phyloP scores from a whole-genome alignment of 1,140 invertebrate genomes.

The Nephotettix cincticeps region DNA sequence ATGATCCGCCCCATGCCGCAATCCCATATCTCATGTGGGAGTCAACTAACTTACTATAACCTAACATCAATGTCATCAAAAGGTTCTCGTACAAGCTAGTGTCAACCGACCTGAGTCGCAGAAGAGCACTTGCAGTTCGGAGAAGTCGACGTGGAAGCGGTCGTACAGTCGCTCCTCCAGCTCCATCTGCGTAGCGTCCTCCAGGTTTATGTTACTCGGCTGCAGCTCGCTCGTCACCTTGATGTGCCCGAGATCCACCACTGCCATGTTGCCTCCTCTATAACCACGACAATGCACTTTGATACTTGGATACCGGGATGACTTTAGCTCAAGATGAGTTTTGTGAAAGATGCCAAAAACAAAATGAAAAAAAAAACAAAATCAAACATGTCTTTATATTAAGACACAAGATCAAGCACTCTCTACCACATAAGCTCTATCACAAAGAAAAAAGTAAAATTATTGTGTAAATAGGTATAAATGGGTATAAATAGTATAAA shows the following conservation, averaged over 20 bases:
- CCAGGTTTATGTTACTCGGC: conserved; percentile 61
- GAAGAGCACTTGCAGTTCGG: conserved; percentile 65
- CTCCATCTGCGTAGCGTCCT: conserved; percentile 80
- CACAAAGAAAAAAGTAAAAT: too few relatives aligned
- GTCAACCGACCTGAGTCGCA: conserved; percentile 50
- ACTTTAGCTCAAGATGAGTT: too few relatives aligned
- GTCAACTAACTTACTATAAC: too few relatives aligned
- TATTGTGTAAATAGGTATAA: too few relatives aligned
- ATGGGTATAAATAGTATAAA: too few relatives aligned
- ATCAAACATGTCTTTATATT: background rate
- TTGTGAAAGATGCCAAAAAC: too few relatives aligned
- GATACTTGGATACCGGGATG: background rate
- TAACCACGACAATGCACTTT: background rate
- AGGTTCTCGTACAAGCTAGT: conserved; percentile 2
- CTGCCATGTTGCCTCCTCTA: conserved; percentile 69
- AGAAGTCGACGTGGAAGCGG: conserved; percentile 68
- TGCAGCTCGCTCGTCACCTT: conserved; percentile 74
- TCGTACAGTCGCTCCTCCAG: conserved; percentile 80
- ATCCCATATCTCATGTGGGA: too few relatives aligned
- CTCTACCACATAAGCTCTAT: too few relatives aligned
- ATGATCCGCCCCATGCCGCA: too few relatives aligned
- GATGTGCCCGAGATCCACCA: conserved; percentile 71
- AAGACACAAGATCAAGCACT: too few relatives aligned
- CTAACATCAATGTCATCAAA: too few relatives aligned
- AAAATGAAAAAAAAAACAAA: background rate